A percentile compares a stretch with the other conserved stretches of the same genome.
These are phyloP conservation scores for Willowsia nigromaculata DNA, from an alignment of 2,888 invertebrate species.

Conservation along the genomic window DNA sequence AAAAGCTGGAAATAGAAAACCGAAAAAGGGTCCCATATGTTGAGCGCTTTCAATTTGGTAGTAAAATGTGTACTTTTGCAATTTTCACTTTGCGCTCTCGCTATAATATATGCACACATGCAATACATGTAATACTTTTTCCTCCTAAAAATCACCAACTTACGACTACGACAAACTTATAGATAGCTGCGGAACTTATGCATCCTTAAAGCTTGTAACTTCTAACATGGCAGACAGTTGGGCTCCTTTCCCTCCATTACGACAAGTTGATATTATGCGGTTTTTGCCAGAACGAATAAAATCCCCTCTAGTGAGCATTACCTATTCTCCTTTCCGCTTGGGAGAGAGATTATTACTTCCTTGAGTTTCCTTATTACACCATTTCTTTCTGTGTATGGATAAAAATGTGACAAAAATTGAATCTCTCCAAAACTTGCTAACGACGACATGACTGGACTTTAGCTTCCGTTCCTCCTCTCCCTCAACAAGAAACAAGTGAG, in stretches of 20 bases:
- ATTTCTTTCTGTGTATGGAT: slow-evolving; percentile 16
- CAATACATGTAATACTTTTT: not conserved
- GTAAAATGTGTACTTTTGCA: slow-evolving; percentile 67
- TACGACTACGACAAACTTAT: not conserved
- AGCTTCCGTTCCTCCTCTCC: not conserved
- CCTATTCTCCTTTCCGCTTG: slow-evolving; percentile 31
- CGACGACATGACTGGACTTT: slow-evolving; percentile 8
- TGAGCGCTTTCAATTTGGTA: slow-evolving; percentile 62
- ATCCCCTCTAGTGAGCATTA: slow-evolving; percentile 37
- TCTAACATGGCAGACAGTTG: slow-evolving; percentile 10
- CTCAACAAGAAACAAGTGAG: not conserved
- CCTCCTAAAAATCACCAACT: not conserved
- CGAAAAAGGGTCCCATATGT: slow-evolving; percentile 56
- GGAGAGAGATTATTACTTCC: slow-evolving; percentile 64
- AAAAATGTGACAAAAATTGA: slow-evolving; percentile 55
- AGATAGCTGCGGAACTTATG: not conserved
- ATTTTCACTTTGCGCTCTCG: slow-evolving; percentile 60
- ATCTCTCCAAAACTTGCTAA: slow-evolving; percentile 44
- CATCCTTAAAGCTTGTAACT: not conserved
- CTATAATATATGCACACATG: slow-evolving; percentile 10
- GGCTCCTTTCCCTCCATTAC: slow-evolving; percentile 21
- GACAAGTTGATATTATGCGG: slow-evolving; percentile 22
- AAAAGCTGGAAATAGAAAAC: not conserved
- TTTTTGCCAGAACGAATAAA: slow-evolving; percentile 38
- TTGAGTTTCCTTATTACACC: slow-evolving; percentile 31